Percentiles rank a stretch among this genome's conserved stretches.
Conservation (phyloP, 92 coral and sea anemone species). For the Epizoanthus rinbou region DNA sequence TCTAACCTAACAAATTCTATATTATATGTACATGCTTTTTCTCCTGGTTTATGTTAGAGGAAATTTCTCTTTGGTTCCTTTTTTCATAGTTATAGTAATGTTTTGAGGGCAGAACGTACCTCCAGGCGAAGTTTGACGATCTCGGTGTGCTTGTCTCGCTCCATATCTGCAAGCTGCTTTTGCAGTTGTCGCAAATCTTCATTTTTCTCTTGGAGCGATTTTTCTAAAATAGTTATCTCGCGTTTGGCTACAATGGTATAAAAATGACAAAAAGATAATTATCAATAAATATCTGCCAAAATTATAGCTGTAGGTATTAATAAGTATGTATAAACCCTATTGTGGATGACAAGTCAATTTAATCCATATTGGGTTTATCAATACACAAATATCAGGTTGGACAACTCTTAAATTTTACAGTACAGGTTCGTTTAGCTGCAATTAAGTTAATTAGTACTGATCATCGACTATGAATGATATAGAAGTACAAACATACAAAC, state of each 20-base stretch:
- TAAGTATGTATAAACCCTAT: no score
- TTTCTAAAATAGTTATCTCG: constrained; percentile 75
- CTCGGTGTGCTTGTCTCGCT: constrained; percentile 91
- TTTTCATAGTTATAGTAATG: background rate
- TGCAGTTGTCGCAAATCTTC: constrained; percentile 73
- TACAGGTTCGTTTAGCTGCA: no score
- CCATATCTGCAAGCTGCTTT: constrained; percentile 77
- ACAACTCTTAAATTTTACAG: no score
- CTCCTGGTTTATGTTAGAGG: no score
- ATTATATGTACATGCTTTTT: no score
- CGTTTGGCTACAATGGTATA: constrained; percentile 57
- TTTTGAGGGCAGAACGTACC: constrained; percentile 42
- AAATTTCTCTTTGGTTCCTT: background rate
- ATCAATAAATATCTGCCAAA: no score
- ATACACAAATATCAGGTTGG: background rate
- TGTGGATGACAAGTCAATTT: no score
- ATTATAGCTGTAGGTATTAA: no score
- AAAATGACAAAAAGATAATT: no score
- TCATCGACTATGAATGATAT: no score
- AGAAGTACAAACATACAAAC: background rate
- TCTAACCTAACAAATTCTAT: no score
- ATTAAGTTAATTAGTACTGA: no score
- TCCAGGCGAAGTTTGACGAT: constrained; percentile 93
- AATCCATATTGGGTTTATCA: background rate
- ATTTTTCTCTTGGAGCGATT: constrained; percentile 75